A percentile compares a stretch with the other conserved stretches of the same genome.
These are phyloP conservation scores for Pygocentrus nattereri DNA, from an alignment of 2,797 vertebrate species.

Conservation along the genomic window DNA sequence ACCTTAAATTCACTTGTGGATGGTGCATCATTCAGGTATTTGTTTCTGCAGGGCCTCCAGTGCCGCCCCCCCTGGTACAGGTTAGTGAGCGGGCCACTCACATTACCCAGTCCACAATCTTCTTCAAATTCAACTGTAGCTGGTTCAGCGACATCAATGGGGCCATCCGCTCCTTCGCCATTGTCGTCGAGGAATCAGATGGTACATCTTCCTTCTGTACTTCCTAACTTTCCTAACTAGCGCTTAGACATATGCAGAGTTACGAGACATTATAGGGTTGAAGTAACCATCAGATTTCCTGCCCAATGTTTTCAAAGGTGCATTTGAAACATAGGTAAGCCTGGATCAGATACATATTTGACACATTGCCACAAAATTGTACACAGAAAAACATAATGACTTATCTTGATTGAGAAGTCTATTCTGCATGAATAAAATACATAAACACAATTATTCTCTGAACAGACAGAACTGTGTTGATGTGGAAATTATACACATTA, in stretches of 20 bases:
- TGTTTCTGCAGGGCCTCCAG: slow-evolving; percentile 84
- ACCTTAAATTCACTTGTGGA: background rate
- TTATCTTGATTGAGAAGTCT: no score
- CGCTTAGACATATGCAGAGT: no score
- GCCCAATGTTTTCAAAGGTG: no score
- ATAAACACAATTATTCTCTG: no score
- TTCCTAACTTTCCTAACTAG: background rate
- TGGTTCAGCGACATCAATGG: slow-evolving; percentile 97
- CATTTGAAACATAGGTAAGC: background rate
- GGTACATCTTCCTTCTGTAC: slow-evolving; percentile 72
- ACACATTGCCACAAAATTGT: no score
- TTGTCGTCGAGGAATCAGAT: slow-evolving; percentile 89
- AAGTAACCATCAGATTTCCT: no score
- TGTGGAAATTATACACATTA: no score
- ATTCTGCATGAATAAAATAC: no score
- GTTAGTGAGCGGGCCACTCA: slow-evolving; percentile 84
- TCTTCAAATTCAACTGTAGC: slow-evolving; percentile 96
- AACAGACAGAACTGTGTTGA: no score
- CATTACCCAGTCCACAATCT: slow-evolving; percentile 89
- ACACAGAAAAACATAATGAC: no score
- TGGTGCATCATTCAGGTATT: background rate
- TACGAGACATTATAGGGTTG: no score
- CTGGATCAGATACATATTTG: no score
- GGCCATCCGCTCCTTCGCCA: slow-evolving; percentile 88
- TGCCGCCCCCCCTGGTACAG: slow-evolving; percentile 80